Evolutionary conservation across 2,113 vertebrate species (phyloP).

Genomic region (Odocoileus hemionus): DNA sequence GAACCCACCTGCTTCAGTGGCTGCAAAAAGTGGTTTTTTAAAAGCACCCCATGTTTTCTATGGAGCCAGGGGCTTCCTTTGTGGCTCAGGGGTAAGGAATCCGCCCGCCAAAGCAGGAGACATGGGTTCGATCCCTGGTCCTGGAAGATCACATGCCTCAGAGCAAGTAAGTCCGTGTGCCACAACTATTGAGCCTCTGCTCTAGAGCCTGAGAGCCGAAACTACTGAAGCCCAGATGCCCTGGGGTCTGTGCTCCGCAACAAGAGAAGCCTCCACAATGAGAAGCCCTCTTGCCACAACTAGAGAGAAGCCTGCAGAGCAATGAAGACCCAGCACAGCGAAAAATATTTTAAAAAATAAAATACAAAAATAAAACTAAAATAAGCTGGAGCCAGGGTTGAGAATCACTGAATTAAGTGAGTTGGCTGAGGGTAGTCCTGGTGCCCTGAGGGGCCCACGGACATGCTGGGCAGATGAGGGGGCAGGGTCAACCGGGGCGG

Average conservation of each 20-base stretch:
- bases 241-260: not conserved
- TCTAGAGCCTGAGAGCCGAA: not conserved
- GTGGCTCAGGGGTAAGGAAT: not conserved
- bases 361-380: not conserved
- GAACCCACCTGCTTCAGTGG: not conserved
- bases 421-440: not conserved
- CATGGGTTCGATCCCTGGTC: not conserved
- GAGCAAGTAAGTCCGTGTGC: not conserved
- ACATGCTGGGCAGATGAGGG: not conserved
- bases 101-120: not conserved
- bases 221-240: not conserved
- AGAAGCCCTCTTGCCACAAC: not conserved
- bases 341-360: not conserved
- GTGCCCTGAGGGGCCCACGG: fast-evolving
- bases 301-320: not conserved
- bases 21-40: not conserved
- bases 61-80: not conserved
- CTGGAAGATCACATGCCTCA: not conserved
- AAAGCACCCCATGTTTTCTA: not conserved
- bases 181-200: not conserved
- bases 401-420: not conserved
- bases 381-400: not conserved
- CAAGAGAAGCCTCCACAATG: not conserved
- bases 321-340: not conserved
- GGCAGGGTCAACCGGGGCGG: not conserved